These are phyloP conservation scores for Corbicula japonica DNA, from an alignment of 2,888 invertebrate genomes.

Conservation along the genomic window DNA sequence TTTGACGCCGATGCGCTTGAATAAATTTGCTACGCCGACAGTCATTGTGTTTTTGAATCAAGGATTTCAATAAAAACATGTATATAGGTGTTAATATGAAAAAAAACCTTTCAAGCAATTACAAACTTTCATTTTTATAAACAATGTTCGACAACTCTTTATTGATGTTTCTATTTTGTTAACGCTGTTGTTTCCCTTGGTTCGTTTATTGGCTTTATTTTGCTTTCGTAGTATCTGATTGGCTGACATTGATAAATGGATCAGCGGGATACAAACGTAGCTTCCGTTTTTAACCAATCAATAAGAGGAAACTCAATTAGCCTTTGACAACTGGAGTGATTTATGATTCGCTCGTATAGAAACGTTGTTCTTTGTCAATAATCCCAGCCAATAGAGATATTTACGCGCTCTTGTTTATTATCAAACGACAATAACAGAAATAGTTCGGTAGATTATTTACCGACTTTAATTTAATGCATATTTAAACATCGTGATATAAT, in stretches of 20 bases:
- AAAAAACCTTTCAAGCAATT: no score
- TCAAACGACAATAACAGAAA: no score
- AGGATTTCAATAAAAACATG: no score
- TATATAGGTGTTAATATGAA: no score
- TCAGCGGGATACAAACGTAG: slow-evolving; percentile 53
- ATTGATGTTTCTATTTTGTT: no score
- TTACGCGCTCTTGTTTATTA: no score
- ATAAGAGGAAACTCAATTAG: slow-evolving; percentile 63
- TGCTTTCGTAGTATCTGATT: slow-evolving; percentile 40
- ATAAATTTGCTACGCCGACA: slow-evolving; percentile 26
- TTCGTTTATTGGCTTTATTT: not conserved
- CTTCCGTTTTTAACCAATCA: slow-evolving; percentile 64
- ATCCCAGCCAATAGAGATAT: slow-evolving; percentile 38
- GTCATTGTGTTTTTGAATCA: slow-evolving; percentile 16
- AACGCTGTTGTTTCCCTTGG: slow-evolving; percentile 32
- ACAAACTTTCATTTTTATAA: no score
- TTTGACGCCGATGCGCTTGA: slow-evolving; percentile 42
- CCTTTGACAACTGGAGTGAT: slow-evolving; percentile 51
- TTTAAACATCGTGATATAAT: no score
- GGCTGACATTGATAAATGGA: slow-evolving; percentile 63
- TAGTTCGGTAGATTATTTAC: no score
- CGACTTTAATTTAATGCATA: no score
- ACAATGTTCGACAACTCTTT: no score
- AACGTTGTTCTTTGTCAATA: slow-evolving; percentile 23
- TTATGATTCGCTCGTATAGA: slow-evolving; percentile 48